Evolutionary conservation across 2,888 invertebrate species (phyloP).

Genomic region (Schizotus pectinicornis): DNA sequence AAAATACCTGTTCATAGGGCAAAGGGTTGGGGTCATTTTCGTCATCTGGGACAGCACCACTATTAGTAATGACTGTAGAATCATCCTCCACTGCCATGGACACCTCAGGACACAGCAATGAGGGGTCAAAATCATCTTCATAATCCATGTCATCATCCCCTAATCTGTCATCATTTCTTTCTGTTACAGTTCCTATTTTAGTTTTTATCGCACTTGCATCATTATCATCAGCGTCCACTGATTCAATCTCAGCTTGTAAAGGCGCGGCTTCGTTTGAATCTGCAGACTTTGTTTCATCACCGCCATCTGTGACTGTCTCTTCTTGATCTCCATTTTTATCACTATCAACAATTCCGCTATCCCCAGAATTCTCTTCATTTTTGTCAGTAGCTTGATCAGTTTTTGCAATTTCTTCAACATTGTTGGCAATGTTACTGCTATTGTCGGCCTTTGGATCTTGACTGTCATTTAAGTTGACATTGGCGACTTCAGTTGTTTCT

Average conservation of each 20-base stretch:
- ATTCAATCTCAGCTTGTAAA: no score
- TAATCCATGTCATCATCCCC: conserved; percentile 30
- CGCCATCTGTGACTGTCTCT: not conserved
- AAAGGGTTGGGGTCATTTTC: conserved; percentile 34
- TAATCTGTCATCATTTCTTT: conserved; percentile 1
- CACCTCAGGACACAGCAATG: conserved; percentile 53
- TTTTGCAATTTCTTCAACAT: conserved; percentile 27
- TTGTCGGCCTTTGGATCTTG: not conserved
- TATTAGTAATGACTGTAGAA: conserved; percentile 42
- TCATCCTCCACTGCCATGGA: conserved; percentile 56
- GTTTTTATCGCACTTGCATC: no score
- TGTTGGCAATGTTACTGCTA: conserved; percentile 14
- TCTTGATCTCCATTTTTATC: not conserved
- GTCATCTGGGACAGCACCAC: conserved; percentile 21
- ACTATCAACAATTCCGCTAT: not conserved
- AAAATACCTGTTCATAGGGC: conserved; percentile 45
- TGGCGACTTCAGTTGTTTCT: not conserved
- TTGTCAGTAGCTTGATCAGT: conserved; percentile 26
- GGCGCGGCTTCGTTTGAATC: no score
- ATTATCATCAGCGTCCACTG: no score
- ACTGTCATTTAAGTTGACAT: not conserved
- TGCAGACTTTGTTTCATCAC: not conserved
- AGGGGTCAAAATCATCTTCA: conserved; percentile 48
- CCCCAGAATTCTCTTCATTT: conserved; percentile 3
- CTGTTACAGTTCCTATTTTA: no score